These are phyloP conservation scores for Lates japonicus DNA, from an alignment of 2,797 vertebrate species.

Conservation along the genomic window DNA sequence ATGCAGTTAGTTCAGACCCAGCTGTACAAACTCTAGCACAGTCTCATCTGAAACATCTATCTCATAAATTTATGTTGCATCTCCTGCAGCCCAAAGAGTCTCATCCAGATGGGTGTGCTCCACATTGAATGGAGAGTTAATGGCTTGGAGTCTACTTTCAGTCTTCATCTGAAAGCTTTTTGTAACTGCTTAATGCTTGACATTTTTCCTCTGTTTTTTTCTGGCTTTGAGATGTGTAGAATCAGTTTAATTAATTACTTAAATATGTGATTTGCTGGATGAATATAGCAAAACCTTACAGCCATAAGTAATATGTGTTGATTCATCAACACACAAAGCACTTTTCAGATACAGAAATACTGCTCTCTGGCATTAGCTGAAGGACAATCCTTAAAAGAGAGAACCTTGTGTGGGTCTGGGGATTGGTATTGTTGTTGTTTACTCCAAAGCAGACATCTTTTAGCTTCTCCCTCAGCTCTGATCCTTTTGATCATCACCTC, in stretches of 20 bases:
- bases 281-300: neutral
- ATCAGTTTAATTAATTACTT: conserved; percentile 19
- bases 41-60: conserved; percentile 53
- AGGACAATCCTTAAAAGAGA: conserved; percentile 61
- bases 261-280: conserved; percentile 2
- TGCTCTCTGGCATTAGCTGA: conserved; percentile 40
- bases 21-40: conserved; percentile 52
- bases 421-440: conserved; percentile 75
- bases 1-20: conserved; percentile 57
- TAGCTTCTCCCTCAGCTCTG: conserved; percentile 68
- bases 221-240: conserved; percentile 16
- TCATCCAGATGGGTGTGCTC: conserved; percentile 70
- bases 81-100: conserved; percentile 61
- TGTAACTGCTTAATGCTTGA: conserved; percentile 31
- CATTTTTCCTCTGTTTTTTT: neutral
- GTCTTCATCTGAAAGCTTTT: conserved; percentile 47
- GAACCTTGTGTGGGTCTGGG: conserved; percentile 33
- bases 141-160: conserved; percentile 61
- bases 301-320: neutral
- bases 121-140: conserved; percentile 64
- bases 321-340: neutral
- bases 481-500: conserved; percentile 81
- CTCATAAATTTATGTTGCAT: conserved; percentile 61
- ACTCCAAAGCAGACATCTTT: conserved; percentile 74
- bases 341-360: conserved; percentile 15